Percentiles rank a stretch among this genome's conserved stretches.
These are phyloP conservation scores for Cheirogaleus medius DNA, from an alignment of 2,113 vertebrate genomes.

Conservation along the genomic window DNA sequence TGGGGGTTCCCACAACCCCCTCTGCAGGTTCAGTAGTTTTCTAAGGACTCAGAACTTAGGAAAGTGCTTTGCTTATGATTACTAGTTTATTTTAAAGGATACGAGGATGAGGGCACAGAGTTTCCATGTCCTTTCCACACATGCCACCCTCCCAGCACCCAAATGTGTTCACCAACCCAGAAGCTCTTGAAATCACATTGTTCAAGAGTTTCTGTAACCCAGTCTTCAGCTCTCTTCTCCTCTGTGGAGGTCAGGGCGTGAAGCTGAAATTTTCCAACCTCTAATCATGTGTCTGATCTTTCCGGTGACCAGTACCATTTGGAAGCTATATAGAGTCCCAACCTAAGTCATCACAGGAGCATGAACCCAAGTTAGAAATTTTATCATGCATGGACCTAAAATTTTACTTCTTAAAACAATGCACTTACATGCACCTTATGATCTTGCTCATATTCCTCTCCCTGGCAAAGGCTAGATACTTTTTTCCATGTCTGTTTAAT, in stretches of 20 bases:
- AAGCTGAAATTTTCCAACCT: not conserved
- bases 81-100: not conserved
- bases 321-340: not conserved
- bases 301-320: not conserved
- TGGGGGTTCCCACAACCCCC: too few relatives aligned
- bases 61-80: not conserved
- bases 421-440: not conserved
- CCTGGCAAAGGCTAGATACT: not conserved
- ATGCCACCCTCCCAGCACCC: not conserved
- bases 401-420: not conserved
- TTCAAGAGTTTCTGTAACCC: not conserved
- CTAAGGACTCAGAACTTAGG: not conserved
- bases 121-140: not conserved
- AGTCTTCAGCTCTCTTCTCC: not conserved
- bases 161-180: not conserved
- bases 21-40: not conserved
- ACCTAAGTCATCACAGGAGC: not conserved
- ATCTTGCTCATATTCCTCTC: not conserved
- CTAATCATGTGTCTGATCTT: not conserved
- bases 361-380: not conserved
- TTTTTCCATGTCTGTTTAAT: not conserved
- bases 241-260: not conserved
- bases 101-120: accelerated
- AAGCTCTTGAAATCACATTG: not conserved
- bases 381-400: not conserved